Evolutionary conservation across 2,113 vertebrate species (phyloP).

Genomic region (Chionodraco myersi): DNA sequence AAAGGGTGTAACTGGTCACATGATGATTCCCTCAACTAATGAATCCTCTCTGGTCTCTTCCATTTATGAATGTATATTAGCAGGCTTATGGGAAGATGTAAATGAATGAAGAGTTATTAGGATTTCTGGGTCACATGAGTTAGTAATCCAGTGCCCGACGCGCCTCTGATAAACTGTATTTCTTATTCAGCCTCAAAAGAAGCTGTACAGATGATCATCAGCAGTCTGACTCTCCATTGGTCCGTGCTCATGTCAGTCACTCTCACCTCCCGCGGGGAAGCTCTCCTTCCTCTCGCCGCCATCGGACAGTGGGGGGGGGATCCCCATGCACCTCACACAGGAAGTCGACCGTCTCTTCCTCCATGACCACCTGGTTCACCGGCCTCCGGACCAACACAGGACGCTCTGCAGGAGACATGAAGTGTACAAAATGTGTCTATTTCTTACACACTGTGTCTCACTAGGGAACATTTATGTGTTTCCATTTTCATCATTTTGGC

Average conservation of each 20-base stretch:
- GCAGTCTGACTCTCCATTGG: conserved; percentile 1
- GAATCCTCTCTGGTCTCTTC: conserved; percentile 30
- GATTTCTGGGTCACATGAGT: conserved; percentile 55
- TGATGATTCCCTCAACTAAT: conserved; percentile 41
- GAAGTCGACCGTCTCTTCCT: conserved; percentile 94
- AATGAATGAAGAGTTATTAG: conserved; percentile 60
- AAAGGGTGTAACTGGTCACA: conserved; percentile 26
- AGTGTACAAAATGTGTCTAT: not conserved
- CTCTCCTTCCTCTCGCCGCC: conserved; percentile 95
- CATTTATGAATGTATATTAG: conserved; percentile 42
- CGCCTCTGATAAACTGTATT: conserved; percentile 2
- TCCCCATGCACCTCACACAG: conserved; percentile 96
- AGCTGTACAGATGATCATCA: not conserved
- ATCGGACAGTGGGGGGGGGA: conserved; percentile 93
- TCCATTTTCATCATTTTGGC: too few relatives aligned
- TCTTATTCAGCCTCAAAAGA: conserved; percentile 19
- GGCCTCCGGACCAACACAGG: conserved; percentile 95
- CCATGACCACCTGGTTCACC: conserved; percentile 93
- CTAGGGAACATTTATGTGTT: too few relatives aligned
- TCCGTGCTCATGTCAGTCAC: not conserved
- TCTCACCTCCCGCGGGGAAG: conserved; percentile 92
- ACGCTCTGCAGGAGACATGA: conserved; percentile 78
- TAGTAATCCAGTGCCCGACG: conserved; percentile 19
- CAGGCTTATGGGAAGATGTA: conserved; percentile 29
- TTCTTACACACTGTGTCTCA: not conserved